phyloP scores from a whole-genome alignment of 2,888 invertebrate genomes.

The Oligia fasciuncula region DNA sequence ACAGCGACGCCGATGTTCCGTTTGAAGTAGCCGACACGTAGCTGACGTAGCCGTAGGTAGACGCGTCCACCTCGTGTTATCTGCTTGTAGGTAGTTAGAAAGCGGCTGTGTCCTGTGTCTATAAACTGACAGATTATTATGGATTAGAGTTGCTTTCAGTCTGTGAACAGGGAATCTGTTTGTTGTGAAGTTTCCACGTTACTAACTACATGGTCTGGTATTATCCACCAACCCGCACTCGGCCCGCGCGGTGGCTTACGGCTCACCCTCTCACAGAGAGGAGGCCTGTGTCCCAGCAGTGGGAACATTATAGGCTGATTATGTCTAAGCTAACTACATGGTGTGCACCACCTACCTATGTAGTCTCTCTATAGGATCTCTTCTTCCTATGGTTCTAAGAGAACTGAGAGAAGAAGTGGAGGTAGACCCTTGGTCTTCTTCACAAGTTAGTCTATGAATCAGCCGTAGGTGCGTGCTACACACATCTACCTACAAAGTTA shows the following conservation, averaged over 20 bases:
- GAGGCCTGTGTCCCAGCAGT: too few species aligned
- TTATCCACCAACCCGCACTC: too few species aligned
- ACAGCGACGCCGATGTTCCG: slow-evolving; percentile 9
- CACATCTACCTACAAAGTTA: neutral
- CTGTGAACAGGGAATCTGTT: neutral
- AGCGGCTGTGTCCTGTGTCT: slow-evolving; percentile 19
- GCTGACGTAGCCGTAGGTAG: neutral
- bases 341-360: neutral
- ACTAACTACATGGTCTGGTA: neutral
- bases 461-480: neutral
- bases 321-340: too few species aligned
- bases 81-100: slow-evolving; percentile 25
- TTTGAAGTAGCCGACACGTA: slow-evolving; percentile 38
- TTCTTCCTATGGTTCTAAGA: neutral
- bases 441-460: neutral
- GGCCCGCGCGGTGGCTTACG: too few species aligned
- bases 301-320: too few species aligned
- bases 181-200: neutral
- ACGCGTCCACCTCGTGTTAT: slow-evolving; percentile 2
- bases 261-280: too few species aligned
- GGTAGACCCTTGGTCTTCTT: neutral
- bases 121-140: slow-evolving; percentile 15
- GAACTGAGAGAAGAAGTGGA: neutral
- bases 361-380: neutral
- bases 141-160: slow-evolving; percentile 26